Percentiles rank a stretch among this genome's conserved stretches.
These are phyloP conservation scores for Leptopilina syphax DNA, from an alignment of 2,888 invertebrate species.

Conservation along the genomic window DNA sequence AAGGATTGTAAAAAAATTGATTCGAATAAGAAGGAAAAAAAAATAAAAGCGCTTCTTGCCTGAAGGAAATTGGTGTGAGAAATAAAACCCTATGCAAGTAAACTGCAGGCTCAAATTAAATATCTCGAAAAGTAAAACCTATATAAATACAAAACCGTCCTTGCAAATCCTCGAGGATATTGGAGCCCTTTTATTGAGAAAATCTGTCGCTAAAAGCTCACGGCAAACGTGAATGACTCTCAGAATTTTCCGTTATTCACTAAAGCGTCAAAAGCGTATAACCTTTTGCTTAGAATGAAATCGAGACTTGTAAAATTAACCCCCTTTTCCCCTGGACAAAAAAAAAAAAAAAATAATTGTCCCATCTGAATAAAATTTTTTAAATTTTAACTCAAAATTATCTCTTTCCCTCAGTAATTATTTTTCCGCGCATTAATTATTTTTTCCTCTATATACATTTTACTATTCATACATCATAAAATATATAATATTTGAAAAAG, in stretches of 20 bases:
- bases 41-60: too few species aligned
- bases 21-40: neutral
- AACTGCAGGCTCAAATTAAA: neutral
- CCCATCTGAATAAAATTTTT: neutral
- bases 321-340: neutral
- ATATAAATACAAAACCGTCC: constrained; percentile 17
- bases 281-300: neutral
- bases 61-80: neutral
- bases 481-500: neutral
- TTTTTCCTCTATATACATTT: neutral
- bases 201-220: constrained; percentile 17
- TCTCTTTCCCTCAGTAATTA: neutral
- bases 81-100: neutral
- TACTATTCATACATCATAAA: neutral
- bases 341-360: neutral
- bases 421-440: neutral
- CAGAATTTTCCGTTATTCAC: constrained; percentile 6
- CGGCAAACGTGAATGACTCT: neutral
- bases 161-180: constrained; percentile 9
- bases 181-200: constrained; percentile 15
- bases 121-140: constrained; percentile 13
- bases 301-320: neutral
- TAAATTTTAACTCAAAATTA: neutral
- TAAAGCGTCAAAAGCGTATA: constrained; percentile 13
- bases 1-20: too few species aligned